Percentiles rank a stretch among this genome's conserved stretches.
Evolutionary conservation across 1,140 invertebrate genomes (phyloP).

Genomic region (Bombus confusus): DNA sequence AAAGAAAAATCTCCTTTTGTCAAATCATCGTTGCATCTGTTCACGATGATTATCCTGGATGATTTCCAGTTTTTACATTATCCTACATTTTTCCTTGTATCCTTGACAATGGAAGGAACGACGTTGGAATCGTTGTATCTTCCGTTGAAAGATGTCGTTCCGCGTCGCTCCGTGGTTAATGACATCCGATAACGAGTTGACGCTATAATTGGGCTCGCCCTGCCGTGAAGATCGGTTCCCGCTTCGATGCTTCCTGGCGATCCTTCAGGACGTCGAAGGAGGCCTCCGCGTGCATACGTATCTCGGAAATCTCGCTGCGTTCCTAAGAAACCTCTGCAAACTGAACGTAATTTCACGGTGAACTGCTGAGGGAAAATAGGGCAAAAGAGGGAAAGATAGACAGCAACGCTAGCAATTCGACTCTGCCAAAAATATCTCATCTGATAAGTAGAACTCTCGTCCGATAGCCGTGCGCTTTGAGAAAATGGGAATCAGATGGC

Average conservation of each 20-base stretch:
- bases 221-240: slow-evolving; percentile 15
- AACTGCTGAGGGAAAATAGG: slow-evolving; percentile 20
- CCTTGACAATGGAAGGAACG: not conserved
- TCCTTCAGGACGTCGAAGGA: slow-evolving; percentile 9
- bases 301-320: not conserved
- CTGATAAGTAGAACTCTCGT: not conserved
- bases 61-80: not conserved
- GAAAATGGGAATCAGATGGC: not conserved
- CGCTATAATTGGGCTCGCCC: slow-evolving; percentile 37
- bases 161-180: slow-evolving; percentile 14
- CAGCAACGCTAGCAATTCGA: slow-evolving; percentile 24
- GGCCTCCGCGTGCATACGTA: not conserved
- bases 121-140: not conserved
- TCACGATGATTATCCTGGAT: not conserved
- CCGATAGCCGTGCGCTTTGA: no score
- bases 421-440: not conserved
- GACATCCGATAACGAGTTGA: slow-evolving; percentile 35
- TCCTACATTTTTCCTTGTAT: not conserved
- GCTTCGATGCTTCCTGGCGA: not conserved
- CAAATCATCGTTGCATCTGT: not conserved
- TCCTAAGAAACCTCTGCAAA: not conserved
- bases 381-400: slow-evolving; percentile 59
- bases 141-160: not conserved
- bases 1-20: not conserved
- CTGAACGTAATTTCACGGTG: slow-evolving; percentile 63